phyloP scores from a whole-genome alignment of 2,113 vertebrate species.

The Gopherus evgoodei region DNA sequence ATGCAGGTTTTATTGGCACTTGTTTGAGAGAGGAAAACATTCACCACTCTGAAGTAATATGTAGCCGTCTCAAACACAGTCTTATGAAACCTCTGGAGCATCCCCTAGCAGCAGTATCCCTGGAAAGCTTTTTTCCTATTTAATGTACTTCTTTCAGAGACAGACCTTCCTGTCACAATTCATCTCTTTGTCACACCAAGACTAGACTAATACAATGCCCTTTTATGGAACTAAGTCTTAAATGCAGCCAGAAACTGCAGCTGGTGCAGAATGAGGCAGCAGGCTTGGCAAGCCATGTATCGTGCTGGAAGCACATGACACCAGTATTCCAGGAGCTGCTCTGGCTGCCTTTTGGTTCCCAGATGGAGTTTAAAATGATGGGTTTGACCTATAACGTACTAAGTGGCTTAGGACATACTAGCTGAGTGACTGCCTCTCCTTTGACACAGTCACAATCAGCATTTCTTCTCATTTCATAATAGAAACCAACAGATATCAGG shows the following conservation, averaged over 20 bases:
- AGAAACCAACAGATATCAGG: neutral
- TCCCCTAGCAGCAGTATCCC: neutral
- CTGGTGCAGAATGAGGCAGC: neutral
- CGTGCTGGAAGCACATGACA: neutral
- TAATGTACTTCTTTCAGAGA: neutral
- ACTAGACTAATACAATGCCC: neutral
- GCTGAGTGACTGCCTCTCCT: neutral
- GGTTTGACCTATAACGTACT: neutral
- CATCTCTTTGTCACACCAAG: neutral
- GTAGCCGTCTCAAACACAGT: rapidly evolving
- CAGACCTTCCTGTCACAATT: neutral
- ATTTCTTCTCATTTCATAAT: neutral
- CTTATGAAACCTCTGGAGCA: neutral
- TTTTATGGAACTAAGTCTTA: neutral
- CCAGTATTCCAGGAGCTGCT: neutral
- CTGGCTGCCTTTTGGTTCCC: neutral
- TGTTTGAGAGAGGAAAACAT: neutral
- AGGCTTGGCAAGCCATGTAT: neutral
- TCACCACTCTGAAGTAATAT: rapidly evolving
- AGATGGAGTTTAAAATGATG: neutral
- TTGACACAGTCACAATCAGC: neutral
- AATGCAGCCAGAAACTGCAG: neutral
- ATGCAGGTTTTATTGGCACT: neutral
- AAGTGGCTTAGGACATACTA: neutral
- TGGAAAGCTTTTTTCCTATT: neutral